Conservation (phyloP, 2,797 vertebrate genomes). For the Helarctos malayanus region DNA sequence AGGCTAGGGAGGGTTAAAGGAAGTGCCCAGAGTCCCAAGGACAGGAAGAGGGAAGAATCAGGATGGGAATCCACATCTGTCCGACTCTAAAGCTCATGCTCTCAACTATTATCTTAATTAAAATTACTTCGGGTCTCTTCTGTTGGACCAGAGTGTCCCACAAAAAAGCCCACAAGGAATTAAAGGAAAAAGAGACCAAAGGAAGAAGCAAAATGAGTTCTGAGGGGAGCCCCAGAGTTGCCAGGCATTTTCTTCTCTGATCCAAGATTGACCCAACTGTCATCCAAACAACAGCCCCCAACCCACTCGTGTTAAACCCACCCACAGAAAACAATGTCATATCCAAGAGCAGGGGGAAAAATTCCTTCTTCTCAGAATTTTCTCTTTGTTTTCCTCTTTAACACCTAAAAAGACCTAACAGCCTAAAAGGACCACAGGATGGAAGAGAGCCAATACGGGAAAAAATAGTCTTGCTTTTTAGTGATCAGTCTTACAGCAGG, state of each 20-base stretch:
- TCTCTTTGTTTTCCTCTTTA: slow-evolving; percentile 23
- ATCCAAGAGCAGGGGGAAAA: neutral
- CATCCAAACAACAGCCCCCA: neutral
- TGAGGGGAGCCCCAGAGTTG: too few species aligned
- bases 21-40: neutral
- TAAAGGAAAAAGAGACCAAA: neutral
- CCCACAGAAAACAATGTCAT: neutral
- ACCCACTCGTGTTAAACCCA: neutral
- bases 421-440: neutral
- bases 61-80: neutral
- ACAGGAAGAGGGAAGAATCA: neutral
- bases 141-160: neutral
- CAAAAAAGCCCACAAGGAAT: neutral
- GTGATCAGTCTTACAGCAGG: neutral
- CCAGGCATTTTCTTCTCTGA: neutral
- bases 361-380: neutral
- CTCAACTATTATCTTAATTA: neutral
- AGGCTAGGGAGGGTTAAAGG: neutral
- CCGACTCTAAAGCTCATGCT: neutral
- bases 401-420: neutral
- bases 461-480: slow-evolving; percentile 26
- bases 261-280: neutral
- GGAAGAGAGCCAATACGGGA: neutral
- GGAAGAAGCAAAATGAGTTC: neutral
- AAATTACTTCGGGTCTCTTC: neutral